Evolutionary conservation across 2,888 invertebrate genomes (phyloP).

Genomic region (Stenolophus ochropezus): DNA sequence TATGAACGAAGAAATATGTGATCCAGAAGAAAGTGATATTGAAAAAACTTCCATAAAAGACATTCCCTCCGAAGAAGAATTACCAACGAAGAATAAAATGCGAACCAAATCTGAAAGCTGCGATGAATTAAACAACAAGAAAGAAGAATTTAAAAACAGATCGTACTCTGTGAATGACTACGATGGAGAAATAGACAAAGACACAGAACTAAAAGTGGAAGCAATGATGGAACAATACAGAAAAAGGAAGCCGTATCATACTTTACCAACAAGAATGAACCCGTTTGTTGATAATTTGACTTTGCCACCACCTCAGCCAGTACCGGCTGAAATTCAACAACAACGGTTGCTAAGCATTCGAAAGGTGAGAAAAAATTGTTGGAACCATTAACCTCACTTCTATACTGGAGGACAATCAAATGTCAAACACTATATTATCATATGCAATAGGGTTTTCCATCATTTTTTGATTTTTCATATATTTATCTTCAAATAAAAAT

Average conservation of each 20-base stretch:
- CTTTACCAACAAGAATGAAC: conserved; percentile 67
- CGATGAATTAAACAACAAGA: conserved; percentile 71
- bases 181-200: conserved; percentile 65
- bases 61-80: conserved; percentile 66
- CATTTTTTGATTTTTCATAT: too few species aligned
- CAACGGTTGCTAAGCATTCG: conserved; percentile 88
- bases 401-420: too few species aligned
- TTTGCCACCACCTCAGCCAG: conserved; percentile 80
- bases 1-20: conserved; percentile 72
- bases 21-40: conserved; percentile 63
- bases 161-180: conserved; percentile 65
- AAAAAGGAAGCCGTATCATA: conserved; percentile 72
- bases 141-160: conserved; percentile 61
- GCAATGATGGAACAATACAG: conserved; percentile 75
- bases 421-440: too few species aligned
- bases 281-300: conserved; percentile 68
- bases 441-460: too few species aligned
- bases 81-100: conserved; percentile 69
- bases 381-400: too few species aligned
- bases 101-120: conserved; percentile 68
- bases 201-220: conserved; percentile 72
- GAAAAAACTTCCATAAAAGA: not conserved
- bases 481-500: too few species aligned
- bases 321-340: conserved; percentile 88
- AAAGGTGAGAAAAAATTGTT: conserved; percentile 79